These are phyloP conservation scores for Pristionchus maxplancki DNA, from an alignment of 2,888 invertebrate genomes.

Conservation along the genomic window DNA sequence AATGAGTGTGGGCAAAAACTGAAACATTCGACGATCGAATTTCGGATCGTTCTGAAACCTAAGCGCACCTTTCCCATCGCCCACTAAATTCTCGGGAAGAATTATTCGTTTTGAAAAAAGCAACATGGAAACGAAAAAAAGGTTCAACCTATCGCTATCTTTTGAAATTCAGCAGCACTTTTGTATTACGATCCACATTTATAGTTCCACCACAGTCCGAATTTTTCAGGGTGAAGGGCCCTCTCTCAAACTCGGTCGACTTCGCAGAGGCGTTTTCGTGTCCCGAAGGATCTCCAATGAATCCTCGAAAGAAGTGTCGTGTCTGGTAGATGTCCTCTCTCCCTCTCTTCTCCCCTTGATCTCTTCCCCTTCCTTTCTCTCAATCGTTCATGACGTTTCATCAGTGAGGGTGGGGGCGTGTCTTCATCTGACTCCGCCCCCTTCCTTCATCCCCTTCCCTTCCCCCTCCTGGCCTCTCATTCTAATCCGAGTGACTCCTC, in stretches of 20 bases:
- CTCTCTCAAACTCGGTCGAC: conserved; percentile 92
- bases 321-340: conserved; percentile 68
- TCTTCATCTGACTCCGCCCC: neutral
- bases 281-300: conserved; percentile 91
- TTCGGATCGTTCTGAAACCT: conserved; percentile 15
- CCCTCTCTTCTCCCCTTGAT: neutral
- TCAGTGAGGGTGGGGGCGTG: neutral
- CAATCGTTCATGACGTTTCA: conserved; percentile 11
- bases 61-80: neutral
- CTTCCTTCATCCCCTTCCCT: neutral
- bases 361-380: neutral
- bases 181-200: too few species aligned
- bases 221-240: conserved; percentile 86
- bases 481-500: conserved; percentile 38
- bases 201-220: neutral
- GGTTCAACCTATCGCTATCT: too few species aligned
- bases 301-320: conserved; percentile 82
- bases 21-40: neutral
- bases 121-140: too few species aligned
- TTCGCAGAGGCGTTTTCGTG: conserved; percentile 91
- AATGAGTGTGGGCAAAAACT: conserved; percentile 19
- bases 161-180: too few species aligned
- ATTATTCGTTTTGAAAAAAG: neutral
- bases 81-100: neutral
- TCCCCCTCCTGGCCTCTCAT: neutral